Evolutionary conservation across 2,113 vertebrate species (phyloP).

Genomic region (Dromaius novaehollandiae): DNA sequence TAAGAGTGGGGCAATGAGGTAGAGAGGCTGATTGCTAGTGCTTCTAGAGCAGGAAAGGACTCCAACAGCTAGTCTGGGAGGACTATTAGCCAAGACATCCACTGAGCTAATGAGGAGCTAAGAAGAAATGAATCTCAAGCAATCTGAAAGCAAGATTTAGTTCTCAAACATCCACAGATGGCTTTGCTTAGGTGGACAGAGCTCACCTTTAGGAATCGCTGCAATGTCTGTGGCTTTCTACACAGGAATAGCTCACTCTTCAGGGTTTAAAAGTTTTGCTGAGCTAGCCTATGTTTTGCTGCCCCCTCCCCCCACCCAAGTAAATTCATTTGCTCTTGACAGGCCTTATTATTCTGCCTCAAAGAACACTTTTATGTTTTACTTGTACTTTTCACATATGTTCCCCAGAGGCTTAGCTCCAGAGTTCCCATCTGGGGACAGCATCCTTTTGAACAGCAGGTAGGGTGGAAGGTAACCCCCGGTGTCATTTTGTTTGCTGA

Average conservation of each 20-base stretch:
- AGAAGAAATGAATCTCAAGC: neutral
- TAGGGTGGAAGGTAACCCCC: neutral
- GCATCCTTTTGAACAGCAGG: neutral
- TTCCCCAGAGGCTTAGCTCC: neutral
- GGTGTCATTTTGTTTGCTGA: neutral
- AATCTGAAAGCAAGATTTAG: neutral
- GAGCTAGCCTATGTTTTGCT: neutral
- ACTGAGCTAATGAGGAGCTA: neutral
- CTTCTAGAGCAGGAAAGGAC: neutral
- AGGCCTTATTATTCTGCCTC: neutral
- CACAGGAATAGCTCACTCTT: neutral
- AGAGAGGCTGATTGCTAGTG: neutral
- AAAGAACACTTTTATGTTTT: neutral
- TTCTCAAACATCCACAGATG: neutral
- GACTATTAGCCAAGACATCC: neutral
- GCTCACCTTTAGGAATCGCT: neutral
- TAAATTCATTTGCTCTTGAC: neutral
- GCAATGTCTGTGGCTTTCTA: neutral
- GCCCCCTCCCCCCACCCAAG: neutral
- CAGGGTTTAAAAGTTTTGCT: neutral
- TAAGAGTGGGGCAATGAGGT: neutral
- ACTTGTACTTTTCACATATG: neutral
- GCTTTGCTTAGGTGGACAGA: neutral
- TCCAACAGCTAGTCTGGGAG: neutral
- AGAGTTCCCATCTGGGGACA: neutral